A percentile compares a stretch with the other conserved stretches of the same genome.
Evolutionary conservation across 2,888 invertebrate genomes (phyloP).

Genomic region (Drosophila vallismaia): DNA sequence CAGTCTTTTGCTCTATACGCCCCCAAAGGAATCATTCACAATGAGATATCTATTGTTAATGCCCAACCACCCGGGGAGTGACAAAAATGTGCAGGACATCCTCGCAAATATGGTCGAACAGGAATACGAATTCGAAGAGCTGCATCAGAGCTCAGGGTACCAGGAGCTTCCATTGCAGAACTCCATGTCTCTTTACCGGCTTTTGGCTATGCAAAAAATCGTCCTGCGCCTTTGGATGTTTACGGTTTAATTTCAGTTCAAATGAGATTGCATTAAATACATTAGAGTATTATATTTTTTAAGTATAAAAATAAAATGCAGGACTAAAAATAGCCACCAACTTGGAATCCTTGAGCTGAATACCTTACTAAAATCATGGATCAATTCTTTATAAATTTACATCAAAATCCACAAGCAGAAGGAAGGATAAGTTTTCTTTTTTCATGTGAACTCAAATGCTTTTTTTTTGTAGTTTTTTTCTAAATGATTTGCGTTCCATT

Average conservation of each 20-base stretch:
- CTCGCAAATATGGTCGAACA: not conserved
- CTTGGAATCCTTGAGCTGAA: no score
- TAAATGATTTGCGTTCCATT: conserved; percentile 63
- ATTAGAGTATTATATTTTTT: not conserved
- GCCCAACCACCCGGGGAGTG: conserved; percentile 12
- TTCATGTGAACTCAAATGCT: no score
- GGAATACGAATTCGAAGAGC: no score
- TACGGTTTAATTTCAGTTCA: not conserved
- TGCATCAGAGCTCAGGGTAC: no score
- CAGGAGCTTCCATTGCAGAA: conserved; percentile 5
- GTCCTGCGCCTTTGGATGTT: conserved; percentile 51
- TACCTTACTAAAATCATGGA: no score
- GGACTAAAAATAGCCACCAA: no score
- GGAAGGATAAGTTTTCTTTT: no score
- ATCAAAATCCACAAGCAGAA: no score
- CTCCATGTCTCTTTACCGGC: conserved; percentile 26
- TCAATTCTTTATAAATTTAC: no score
- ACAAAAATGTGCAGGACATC: conserved; percentile 25
- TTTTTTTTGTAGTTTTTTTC: conserved; percentile 11
- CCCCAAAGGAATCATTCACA: not conserved
- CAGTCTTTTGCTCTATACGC: conserved; percentile 1
- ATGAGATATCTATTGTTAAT: conserved; percentile 28
- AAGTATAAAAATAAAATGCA: not conserved
- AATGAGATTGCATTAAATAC: not conserved
- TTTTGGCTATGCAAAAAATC: conserved; percentile 39